Evolutionary conservation across 2,797 vertebrate species (phyloP).

Genomic region (Emydoidea blandingii): DNA sequence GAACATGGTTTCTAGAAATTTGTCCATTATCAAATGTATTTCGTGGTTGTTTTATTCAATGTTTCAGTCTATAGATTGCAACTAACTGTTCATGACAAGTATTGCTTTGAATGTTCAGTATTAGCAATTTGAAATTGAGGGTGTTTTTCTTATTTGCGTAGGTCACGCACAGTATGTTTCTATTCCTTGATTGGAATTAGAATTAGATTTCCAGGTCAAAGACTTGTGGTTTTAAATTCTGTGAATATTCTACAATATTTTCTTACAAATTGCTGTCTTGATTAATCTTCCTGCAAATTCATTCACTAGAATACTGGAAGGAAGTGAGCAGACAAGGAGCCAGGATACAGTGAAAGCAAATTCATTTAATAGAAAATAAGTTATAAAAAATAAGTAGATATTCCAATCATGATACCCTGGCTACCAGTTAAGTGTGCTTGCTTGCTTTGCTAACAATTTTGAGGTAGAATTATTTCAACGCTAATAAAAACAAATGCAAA

Average conservation of each 20-base stretch:
- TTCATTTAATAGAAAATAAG: constrained; percentile 5
- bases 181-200: not conserved
- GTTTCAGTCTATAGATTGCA: not conserved
- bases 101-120: not conserved
- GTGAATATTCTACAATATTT: not conserved
- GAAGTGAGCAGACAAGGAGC: not conserved
- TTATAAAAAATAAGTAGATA: not conserved
- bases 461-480: constrained; percentile 7
- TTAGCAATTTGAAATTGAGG: not conserved
- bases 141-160: not conserved
- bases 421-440: not conserved
- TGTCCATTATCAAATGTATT: not conserved
- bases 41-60: not conserved
- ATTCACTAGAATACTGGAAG: not conserved
- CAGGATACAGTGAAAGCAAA: not conserved
- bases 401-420: constrained; percentile 5
- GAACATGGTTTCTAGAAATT: not conserved
- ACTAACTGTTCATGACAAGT: not conserved
- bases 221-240: not conserved
- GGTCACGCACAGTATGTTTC: not conserved
- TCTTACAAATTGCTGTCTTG: not conserved
- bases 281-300: not conserved
- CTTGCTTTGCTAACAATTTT: constrained; percentile 15
- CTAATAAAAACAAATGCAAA: constrained; percentile 23
- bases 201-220: not conserved